Evolutionary conservation across 2,797 vertebrate species (phyloP), one percentile per base, ranked within the genome.

Genomic region (Nannoperca australis): DNA sequence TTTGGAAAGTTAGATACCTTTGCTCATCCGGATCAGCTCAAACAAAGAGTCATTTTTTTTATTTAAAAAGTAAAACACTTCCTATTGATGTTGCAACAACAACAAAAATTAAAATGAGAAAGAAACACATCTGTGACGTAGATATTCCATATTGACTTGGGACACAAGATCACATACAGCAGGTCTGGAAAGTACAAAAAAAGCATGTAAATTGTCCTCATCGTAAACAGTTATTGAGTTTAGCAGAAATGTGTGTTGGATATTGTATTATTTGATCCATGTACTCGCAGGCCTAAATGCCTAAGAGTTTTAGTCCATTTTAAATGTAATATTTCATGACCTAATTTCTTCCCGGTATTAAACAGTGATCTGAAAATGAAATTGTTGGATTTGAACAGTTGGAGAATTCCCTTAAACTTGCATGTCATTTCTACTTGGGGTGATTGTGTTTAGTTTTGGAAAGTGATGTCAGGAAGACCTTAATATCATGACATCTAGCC

Each of bases 241-340:
- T 3, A 54, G 30, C 15, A 32, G 20, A 32, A 61, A 44, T 51
- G n/a, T 32, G 13, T 76, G 40, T 40, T 38, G 17, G 9, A 45
- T 47, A 18, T 47, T 27, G 10, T 63, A 18, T 42, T n/a, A 3
- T 18, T 54, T 49, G 5, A 6, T 20, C 14, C 18, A 7, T 18
- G 2, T 32, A 18, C 22, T 20, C 20, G 15, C 17, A 51, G 2
- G 3, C 34, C 34, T 59, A 7, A 49, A 47, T 24, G 14, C 22
- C 38, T 32, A 6, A 34, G 34, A 22, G 55, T 24, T 61, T 56
- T 32, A 47, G 12, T 51, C n/a, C 12, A 36, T 49, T 53, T 36
- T 17, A 10, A 10, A 50, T 59, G 42, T 27, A 44, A 56, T 75
- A 53, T 61, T 40, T 58, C 13, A 32, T 58, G 49, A 62, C 49